Evolutionary conservation across 2,888 invertebrate genomes (phyloP).

Genomic region (Idaea biselata): DNA sequence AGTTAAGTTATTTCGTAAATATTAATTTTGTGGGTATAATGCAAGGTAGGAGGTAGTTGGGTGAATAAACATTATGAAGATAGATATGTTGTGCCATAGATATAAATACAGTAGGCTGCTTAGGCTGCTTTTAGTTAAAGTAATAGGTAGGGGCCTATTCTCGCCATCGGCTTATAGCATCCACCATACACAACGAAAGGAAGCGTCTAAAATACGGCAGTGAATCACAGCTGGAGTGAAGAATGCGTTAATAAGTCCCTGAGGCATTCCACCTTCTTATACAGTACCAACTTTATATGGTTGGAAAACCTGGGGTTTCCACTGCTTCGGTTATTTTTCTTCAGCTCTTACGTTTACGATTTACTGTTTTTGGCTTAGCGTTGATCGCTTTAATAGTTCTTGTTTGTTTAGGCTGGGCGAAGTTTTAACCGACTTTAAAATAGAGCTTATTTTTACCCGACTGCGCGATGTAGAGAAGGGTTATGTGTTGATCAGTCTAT

Average conservation of each 20-base stretch:
- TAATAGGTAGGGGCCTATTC: neutral
- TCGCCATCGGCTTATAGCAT: constrained; percentile 25
- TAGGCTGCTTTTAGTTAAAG: no score
- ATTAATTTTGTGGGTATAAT: no score
- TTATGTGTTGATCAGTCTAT: no score
- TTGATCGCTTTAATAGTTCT: neutral
- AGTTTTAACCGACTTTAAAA: neutral
- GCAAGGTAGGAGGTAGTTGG: no score
- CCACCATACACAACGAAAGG: constrained; percentile 39
- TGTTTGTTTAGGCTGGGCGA: neutral
- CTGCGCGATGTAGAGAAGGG: no score
- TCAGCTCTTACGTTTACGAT: neutral
- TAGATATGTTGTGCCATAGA: no score
- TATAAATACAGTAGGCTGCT: no score
- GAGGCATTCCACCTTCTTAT: constrained; percentile 35
- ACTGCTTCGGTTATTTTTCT: neutral
- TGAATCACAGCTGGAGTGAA: constrained; percentile 65
- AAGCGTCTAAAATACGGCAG: constrained; percentile 65
- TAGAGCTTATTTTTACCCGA: no score
- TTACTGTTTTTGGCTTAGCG: neutral
- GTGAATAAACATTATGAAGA: no score
- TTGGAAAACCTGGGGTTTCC: neutral
- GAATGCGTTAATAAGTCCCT: constrained; percentile 74
- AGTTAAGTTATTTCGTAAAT: no score
- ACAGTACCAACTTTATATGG: neutral